Conservation (phyloP, 2,797 vertebrate species). For the Australoheros facetus region DNA sequence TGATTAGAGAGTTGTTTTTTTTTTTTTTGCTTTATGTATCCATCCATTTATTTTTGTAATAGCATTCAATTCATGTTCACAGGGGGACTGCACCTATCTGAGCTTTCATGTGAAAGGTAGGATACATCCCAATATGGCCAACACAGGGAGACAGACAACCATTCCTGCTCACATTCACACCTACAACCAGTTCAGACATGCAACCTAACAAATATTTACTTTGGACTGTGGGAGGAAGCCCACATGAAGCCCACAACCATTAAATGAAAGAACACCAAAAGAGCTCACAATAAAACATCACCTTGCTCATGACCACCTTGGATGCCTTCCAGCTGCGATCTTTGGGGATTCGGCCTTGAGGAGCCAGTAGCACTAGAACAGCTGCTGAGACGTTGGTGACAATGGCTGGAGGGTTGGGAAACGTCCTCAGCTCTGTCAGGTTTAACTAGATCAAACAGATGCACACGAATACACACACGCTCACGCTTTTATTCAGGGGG, state of each 20-base stretch:
- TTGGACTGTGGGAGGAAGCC: neutral
- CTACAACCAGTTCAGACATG: too few relatives aligned
- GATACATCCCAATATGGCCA: neutral
- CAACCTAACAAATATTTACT: neutral
- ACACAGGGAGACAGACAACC: too few relatives aligned
- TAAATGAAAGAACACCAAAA: conserved; percentile 3
- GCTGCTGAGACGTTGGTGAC: conserved; percentile 77
- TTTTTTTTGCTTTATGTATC: too few relatives aligned
- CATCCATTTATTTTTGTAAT: neutral
- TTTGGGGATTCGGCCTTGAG: conserved; percentile 78
- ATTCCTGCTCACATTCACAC: too few relatives aligned
- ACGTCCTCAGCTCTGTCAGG: conserved; percentile 82
- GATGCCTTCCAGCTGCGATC: conserved; percentile 84
- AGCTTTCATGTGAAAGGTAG: neutral
- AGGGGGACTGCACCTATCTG: neutral
- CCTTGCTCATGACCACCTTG: conserved; percentile 85
- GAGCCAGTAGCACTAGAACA: conserved; percentile 76
- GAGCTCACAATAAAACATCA: conserved; percentile 53
- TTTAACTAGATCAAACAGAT: conserved; percentile 73
- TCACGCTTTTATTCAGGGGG: conserved; percentile 2
- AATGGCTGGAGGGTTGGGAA: conserved; percentile 78
- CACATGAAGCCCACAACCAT: neutral
- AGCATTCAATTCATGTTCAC: neutral
- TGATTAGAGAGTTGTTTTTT: too few relatives aligned
- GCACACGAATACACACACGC: conserved; percentile 23